Base-by-base conservation (phyloP, 2,888 invertebrate genomes). In the Drosophila eohydei region DNA sequence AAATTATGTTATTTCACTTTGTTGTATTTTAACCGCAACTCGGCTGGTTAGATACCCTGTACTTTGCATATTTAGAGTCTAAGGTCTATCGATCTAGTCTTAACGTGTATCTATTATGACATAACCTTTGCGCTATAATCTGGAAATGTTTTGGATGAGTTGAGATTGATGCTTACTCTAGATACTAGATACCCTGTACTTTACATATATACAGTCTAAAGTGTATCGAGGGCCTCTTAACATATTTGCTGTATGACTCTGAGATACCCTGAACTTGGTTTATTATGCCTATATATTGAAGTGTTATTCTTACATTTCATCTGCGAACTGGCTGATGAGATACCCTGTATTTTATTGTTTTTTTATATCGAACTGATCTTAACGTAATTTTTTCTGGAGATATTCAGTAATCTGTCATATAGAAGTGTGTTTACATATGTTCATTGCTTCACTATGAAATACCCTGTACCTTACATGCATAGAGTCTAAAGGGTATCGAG, bases 131-230 rank as follows among this genome's bases (percentile, higher is more conserved):
- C 21, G 21, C 21, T 21, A 1, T 21, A 21, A 21, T 21, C 21
- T 21, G 21, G 21, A 21, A 21, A 21, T 21, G 21, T 21, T 21
- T 21, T 21, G 21, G 21, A 21, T 21, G 21, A 21, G 21, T 21
- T 21, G 1, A 21, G 1, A 21, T 21, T 21, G 21, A 21, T 21
- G 21, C 21, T 21, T 21, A 1, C 21, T 21, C n/a, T n/a, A n/a
- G n/a, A n/a, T n/a, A 21, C 21, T 6, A 26, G 21, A 56, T 56
- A n/a, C 43, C 34, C 43, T 43, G 21, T 50, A 46, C 28, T 30
- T n/a, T 38, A 14, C 5, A n/a, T 32, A 8, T 32, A 4, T 11
- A 11, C 2, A 30, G 11, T 32, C 5, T 34, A 9, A 34, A 11
- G 11, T 11, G 9, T 34, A 11, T 11, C 11, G 11, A 34, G 11